phyloP scores from a whole-genome alignment of 2,113 vertebrate genomes.

The Turnix velox region DNA sequence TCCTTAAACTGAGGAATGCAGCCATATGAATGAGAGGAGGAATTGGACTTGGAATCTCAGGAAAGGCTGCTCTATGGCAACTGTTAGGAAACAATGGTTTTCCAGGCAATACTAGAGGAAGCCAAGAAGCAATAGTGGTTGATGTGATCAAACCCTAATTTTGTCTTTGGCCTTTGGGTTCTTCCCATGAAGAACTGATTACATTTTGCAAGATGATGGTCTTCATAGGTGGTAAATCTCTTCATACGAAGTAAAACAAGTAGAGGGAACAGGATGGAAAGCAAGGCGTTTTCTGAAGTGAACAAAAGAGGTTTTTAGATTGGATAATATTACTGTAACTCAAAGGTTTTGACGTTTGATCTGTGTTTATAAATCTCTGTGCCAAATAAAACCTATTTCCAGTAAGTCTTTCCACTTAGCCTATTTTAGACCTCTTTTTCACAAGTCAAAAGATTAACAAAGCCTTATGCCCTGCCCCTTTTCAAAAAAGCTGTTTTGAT shows the following conservation, averaged over 20 bases:
- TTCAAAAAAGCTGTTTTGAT: neutral
- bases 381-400: neutral
- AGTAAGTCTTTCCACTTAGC: neutral
- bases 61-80: conserved; percentile 49
- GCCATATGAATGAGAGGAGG: conserved; percentile 12
- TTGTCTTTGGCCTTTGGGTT: neutral
- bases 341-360: neutral
- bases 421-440: neutral
- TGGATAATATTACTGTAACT: neutral
- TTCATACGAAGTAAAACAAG: neutral
- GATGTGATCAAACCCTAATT: conserved; percentile 9
- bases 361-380: neutral
- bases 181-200: neutral
- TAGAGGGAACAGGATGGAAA: neutral
- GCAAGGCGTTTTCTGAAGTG: neutral
- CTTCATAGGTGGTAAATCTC: neutral
- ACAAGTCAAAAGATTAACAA: neutral
- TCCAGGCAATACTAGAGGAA: conserved; percentile 36
- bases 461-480: neutral
- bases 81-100: conserved; percentile 44
- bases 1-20: neutral
- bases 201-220: neutral
- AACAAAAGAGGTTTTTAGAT: neutral
- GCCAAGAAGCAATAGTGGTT: conserved; percentile 5
- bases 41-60: conserved; percentile 35